Evolutionary conservation across 2,888 invertebrate genomes (phyloP).

Genomic region (Suillia variegata): DNA sequence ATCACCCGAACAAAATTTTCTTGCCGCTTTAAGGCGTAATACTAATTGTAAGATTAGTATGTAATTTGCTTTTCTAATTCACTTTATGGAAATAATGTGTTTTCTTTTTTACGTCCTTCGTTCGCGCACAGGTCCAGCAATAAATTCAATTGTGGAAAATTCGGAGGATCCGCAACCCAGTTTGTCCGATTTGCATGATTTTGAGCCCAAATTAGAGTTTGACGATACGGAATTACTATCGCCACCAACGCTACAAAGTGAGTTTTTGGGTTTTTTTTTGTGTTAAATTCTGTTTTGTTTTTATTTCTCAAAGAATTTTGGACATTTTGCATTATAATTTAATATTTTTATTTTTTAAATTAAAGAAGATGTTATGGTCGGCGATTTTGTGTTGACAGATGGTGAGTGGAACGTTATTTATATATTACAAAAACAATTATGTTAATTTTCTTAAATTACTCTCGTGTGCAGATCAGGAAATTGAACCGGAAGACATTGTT

Average conservation of each 20-base stretch:
- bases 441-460: neutral
- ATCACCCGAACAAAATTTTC: neutral
- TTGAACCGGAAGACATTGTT: slow-evolving; percentile 45
- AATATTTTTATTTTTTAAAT: too few relatives aligned
- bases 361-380: slow-evolving; percentile 59
- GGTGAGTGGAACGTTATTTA: slow-evolving; percentile 37
- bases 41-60: slow-evolving; percentile 6
- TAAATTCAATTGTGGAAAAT: slow-evolving; percentile 61
- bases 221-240: slow-evolving; percentile 90
- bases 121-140: slow-evolving; percentile 50
- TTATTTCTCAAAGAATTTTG: neutral
- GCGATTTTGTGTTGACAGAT: slow-evolving; percentile 56
- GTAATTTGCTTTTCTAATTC: neutral
- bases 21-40: slow-evolving; percentile 5
- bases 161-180: slow-evolving; percentile 83
- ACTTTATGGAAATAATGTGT: slow-evolving; percentile 3
- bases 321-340: too few relatives aligned
- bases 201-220: slow-evolving; percentile 94
- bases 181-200: slow-evolving; percentile 88
- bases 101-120: too few relatives aligned
- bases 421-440: neutral
- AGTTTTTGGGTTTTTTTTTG: slow-evolving; percentile 39
- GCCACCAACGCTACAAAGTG: slow-evolving; percentile 73
- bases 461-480: slow-evolving; percentile 41
- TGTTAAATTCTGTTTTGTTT: neutral